Percentiles rank a stretch among this genome's conserved stretches.
These are phyloP conservation scores for Amazona vittata DNA, from an alignment of 2,113 vertebrate species.

Conservation along the genomic window DNA sequence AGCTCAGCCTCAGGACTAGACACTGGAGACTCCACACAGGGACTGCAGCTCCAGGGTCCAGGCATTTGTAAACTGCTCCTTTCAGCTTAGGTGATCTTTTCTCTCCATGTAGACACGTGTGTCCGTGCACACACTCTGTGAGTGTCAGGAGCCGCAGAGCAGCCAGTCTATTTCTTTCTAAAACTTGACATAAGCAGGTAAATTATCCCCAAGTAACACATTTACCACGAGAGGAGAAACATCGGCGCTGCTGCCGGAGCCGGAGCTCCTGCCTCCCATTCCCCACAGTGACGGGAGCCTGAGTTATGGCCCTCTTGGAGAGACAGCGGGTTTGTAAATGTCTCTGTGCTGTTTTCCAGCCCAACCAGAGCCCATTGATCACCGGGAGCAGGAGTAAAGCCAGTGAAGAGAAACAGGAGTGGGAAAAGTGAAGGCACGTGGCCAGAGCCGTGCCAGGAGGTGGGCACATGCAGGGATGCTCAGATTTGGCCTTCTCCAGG, in stretches of 20 bases:
- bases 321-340: conserved; percentile 45
- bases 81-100: not conserved
- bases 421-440: fast-evolving
- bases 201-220: conserved; percentile 37
- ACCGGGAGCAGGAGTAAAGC: not conserved
- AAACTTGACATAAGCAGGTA: conserved; percentile 32
- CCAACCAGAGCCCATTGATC: conserved; percentile 27
- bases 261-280: not conserved
- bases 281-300: not conserved
- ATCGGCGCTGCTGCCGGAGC: not conserved
- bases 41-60: not conserved
- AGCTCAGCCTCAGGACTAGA: not conserved
- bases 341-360: conserved; percentile 18
- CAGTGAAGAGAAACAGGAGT: not conserved
- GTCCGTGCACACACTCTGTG: fast-evolving
- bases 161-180: conserved; percentile 6
- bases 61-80: not conserved
- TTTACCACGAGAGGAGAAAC: not conserved
- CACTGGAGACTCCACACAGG: not conserved
- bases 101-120: fast-evolving
- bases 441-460: fast-evolving
- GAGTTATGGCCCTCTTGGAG: conserved; percentile 43
- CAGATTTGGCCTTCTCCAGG: fast-evolving
- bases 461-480: not conserved
- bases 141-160: not conserved